Evolutionary conservation across 2,113 vertebrate species (phyloP).

Genomic region (Pelecanus crispus): DNA sequence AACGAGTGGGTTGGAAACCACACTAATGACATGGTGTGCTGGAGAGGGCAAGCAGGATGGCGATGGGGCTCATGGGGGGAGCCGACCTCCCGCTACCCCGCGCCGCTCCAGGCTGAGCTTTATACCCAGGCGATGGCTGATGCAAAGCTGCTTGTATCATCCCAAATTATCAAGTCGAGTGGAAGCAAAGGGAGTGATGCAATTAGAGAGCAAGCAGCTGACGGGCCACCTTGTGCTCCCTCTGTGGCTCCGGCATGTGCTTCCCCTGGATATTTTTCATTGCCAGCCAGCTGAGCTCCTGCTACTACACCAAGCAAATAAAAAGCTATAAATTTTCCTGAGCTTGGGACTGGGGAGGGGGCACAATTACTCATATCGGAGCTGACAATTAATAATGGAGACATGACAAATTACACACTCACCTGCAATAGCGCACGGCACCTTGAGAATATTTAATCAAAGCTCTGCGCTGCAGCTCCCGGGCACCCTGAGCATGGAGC

Average conservation of each 20-base stretch:
- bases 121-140: background rate
- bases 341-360: background rate
- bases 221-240: fast-evolving
- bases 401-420: background rate
- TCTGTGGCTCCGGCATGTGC: background rate
- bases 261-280: background rate
- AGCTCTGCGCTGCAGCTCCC: fast-evolving
- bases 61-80: fast-evolving
- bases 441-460: background rate
- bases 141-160: background rate
- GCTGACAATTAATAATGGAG: background rate
- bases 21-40: fast-evolving
- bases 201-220: background rate
- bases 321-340: background rate
- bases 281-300: background rate
- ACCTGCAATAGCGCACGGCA: background rate
- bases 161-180: background rate
- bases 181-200: background rate
- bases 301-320: background rate
- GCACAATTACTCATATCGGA: background rate
- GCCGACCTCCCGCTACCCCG: fast-evolving
- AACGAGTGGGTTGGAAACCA: background rate
- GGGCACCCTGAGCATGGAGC: background rate
- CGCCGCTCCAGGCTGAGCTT: background rate
- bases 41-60: background rate